A percentile compares a stretch with the other conserved stretches of the same genome.
These are phyloP conservation scores for Xanthostigma xanthostigma DNA, from an alignment of 2,888 invertebrate genomes.

Conservation along the genomic window DNA sequence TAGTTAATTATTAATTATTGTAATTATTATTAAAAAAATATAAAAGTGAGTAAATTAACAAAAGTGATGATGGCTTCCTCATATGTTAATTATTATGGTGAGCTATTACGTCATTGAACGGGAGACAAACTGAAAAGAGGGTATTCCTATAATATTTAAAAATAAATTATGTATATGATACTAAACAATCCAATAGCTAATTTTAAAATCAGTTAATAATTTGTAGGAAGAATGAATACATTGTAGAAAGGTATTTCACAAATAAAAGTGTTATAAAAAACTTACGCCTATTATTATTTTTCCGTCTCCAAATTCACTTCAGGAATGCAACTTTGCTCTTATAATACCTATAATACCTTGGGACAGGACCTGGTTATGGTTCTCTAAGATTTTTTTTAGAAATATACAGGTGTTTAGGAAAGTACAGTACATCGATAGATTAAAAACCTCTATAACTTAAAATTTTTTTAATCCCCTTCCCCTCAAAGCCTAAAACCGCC, in stretches of 20 bases:
- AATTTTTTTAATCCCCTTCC: too few relatives aligned
- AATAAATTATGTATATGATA: conserved; percentile 2
- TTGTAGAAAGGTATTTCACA: conserved; percentile 24
- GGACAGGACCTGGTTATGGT: too few relatives aligned
- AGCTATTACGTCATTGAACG: not conserved
- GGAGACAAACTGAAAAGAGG: conserved; percentile 1
- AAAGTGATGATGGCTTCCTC: not conserved
- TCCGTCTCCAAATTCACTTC: too few relatives aligned
- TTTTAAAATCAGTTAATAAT: conserved; percentile 1
- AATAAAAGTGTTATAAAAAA: conserved; percentile 17
- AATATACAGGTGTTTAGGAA: too few relatives aligned
- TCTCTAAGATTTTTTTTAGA: too few relatives aligned
- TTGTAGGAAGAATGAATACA: conserved; percentile 4
- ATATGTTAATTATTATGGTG: not conserved
- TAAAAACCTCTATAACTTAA: too few relatives aligned
- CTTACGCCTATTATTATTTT: too few relatives aligned
- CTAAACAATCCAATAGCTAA: not conserved
- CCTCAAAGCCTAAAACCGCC: too few relatives aligned
- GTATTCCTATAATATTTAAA: conserved; percentile 4
- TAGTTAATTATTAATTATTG: not conserved
- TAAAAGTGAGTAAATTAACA: not conserved
- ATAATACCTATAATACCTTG: too few relatives aligned
- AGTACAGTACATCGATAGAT: too few relatives aligned
- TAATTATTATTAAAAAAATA: not conserved
- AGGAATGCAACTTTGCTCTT: too few relatives aligned